Percentiles rank a stretch among this genome's conserved stretches.
phyloP scores from a whole-genome alignment of 1,140 invertebrate genomes.

The Zaprionus capensis region DNA sequence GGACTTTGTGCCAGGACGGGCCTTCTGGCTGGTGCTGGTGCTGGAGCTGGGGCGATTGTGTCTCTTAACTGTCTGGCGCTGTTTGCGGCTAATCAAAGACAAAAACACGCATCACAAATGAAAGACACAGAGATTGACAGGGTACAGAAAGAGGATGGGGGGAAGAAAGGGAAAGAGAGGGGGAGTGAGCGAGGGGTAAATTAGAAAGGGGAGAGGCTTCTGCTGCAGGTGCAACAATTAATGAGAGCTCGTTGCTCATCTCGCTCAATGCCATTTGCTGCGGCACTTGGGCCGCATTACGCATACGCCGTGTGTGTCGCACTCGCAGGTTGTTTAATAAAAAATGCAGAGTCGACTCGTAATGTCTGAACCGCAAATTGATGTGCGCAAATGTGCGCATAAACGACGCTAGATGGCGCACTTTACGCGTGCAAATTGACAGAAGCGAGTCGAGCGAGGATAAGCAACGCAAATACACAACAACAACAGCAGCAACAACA shows the following conservation, averaged over 20 bases:
- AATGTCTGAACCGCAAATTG: conserved; percentile 78
- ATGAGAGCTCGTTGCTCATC: conserved; percentile 41
- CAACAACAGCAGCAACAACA: conserved; percentile 8
- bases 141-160: background rate
- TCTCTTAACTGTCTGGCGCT: conserved; percentile 42
- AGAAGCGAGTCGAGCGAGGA: conserved; percentile 22
- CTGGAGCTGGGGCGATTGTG: conserved; percentile 21
- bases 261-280: conserved; percentile 27
- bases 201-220: background rate
- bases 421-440: conserved; percentile 77
- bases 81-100: conserved; percentile 76
- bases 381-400: conserved; percentile 76
- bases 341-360: conserved; percentile 68
- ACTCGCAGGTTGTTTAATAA: conserved; percentile 64
- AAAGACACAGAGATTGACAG: conserved; percentile 21
- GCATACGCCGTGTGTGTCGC: conserved; percentile 63
- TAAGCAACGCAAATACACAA: conserved; percentile 22
- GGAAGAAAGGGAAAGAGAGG: background rate
- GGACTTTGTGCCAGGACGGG: conserved; percentile 42
- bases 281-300: conserved; percentile 57
- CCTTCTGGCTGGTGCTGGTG: background rate
- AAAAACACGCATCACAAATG: conserved; percentile 58
- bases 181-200: background rate
- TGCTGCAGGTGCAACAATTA: conserved; percentile 64
- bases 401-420: conserved; percentile 77